These are phyloP conservation scores for Ptychochromis oligacanthus DNA, from an alignment of 2,113 vertebrate species.

Conservation along the genomic window DNA sequence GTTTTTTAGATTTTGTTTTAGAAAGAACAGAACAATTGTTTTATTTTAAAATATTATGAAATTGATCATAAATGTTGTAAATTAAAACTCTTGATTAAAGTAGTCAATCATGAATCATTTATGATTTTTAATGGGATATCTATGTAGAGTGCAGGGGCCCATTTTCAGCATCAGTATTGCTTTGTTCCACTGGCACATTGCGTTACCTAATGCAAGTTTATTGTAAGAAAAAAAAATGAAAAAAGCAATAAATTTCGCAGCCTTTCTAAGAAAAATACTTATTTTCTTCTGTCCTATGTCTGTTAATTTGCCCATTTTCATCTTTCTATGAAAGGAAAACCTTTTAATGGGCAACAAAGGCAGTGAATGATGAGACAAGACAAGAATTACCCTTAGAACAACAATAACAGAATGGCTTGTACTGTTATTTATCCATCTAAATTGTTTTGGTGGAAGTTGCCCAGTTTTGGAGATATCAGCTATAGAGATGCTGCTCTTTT, in stretches of 20 bases:
- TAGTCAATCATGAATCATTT: no score
- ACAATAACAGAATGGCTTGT: background rate
- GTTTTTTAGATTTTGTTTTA: no score
- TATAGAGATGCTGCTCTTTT: background rate
- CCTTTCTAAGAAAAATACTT: background rate
- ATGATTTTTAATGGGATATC: no score
- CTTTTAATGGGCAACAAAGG: background rate
- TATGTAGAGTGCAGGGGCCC: background rate
- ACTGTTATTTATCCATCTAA: background rate
- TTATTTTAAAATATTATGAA: no score
- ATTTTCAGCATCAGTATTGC: background rate
- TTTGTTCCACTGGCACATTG: background rate
- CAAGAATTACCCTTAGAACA: background rate
- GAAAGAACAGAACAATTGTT: no score
- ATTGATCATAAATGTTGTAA: no score
- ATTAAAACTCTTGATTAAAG: no score
- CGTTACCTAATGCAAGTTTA: background rate
- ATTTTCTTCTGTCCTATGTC: background rate
- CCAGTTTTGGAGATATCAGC: background rate
- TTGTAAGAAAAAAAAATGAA: background rate
- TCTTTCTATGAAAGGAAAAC: background rate
- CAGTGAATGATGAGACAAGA: background rate
- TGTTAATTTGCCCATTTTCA: background rate
- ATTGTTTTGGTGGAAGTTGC: background rate
- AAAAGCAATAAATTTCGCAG: background rate